phyloP scores from a whole-genome alignment of 2,797 vertebrate species.

The Catamblyrhynchus diadema region DNA sequence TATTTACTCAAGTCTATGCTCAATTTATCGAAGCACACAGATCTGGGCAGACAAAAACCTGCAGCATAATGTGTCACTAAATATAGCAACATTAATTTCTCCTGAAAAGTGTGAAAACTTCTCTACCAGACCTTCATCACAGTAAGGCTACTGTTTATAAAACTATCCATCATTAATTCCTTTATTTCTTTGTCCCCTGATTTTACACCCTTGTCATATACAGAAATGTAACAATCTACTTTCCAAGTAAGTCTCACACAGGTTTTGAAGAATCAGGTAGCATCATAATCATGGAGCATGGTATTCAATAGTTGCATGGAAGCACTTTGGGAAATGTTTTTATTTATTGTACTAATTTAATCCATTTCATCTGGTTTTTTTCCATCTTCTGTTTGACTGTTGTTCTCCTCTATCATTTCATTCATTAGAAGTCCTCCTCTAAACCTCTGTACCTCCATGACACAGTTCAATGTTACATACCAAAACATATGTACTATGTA shows the following conservation, averaged over 20 bases:
- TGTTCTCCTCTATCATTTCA: not conserved
- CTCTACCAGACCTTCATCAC: not conserved
- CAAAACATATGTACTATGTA: too few species aligned
- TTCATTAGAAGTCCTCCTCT: not conserved
- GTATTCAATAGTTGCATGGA: not conserved
- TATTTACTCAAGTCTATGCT: not conserved
- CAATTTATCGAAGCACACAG: not conserved
- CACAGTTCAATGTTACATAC: not conserved
- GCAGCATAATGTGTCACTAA: not conserved
- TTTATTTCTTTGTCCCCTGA: not conserved
- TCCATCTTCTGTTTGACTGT: not conserved
- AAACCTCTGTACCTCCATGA: not conserved
- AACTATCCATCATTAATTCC: not conserved
- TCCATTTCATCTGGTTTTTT: rapidly evolving
- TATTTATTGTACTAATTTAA: not conserved
- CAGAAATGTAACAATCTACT: not conserved
- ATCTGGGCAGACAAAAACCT: not conserved
- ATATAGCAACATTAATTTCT: not conserved
- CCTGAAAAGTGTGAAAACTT: not conserved
- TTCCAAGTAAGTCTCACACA: not conserved
- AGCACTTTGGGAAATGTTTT: not conserved
- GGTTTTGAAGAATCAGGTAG: not conserved
- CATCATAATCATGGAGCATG: not conserved
- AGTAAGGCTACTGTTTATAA: not conserved
- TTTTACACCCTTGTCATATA: not conserved